Conservation (phyloP, 2,797 vertebrate species). For the Cirrhinus mrigala region DNA sequence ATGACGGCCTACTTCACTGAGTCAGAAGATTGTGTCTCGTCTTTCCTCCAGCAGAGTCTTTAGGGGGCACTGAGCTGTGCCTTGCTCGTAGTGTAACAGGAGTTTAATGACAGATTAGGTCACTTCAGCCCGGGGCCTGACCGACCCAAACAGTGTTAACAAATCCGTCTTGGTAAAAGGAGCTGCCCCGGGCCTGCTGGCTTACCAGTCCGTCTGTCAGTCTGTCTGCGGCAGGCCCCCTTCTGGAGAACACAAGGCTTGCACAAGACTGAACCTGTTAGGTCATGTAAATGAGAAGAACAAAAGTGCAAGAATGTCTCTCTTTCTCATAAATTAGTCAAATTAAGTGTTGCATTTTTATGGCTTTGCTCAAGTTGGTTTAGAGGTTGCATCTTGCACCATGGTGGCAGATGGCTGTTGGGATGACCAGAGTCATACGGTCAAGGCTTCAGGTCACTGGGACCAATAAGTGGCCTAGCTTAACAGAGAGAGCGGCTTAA, state of each 20-base stretch:
- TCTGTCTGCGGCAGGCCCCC: conserved; percentile 61
- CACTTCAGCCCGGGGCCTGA: conserved; percentile 78
- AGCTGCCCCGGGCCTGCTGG: conserved; percentile 75
- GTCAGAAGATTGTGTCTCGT: conserved; percentile 73
- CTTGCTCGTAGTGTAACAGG: conserved; percentile 80
- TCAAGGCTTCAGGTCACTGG: conserved; percentile 78
- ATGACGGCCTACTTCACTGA: conserved; percentile 72
- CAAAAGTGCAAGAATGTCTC: background rate
- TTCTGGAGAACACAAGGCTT: conserved; percentile 63
- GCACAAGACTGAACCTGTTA: conserved; percentile 35
- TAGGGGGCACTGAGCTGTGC: conserved; percentile 67
- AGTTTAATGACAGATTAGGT: conserved; percentile 87
- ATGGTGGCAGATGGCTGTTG: conserved; percentile 77
- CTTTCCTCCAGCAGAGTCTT: conserved; percentile 73
- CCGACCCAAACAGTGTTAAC: conserved; percentile 83
- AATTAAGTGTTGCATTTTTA: background rate
- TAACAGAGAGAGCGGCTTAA: conserved; percentile 75
- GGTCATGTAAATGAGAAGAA: background rate
- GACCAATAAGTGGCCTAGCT: conserved; percentile 63
- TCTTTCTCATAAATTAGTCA: background rate
- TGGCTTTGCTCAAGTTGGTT: conserved; percentile 76
- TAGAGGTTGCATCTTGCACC: conserved; percentile 75
- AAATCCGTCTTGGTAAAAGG: conserved; percentile 85
- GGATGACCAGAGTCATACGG: conserved; percentile 78
- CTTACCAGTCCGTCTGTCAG: conserved; percentile 42